A percentile compares a stretch with the other conserved stretches of the same genome.
Conservation (phyloP, 2,888 invertebrate genomes). For the Phalera bucephala region DNA sequence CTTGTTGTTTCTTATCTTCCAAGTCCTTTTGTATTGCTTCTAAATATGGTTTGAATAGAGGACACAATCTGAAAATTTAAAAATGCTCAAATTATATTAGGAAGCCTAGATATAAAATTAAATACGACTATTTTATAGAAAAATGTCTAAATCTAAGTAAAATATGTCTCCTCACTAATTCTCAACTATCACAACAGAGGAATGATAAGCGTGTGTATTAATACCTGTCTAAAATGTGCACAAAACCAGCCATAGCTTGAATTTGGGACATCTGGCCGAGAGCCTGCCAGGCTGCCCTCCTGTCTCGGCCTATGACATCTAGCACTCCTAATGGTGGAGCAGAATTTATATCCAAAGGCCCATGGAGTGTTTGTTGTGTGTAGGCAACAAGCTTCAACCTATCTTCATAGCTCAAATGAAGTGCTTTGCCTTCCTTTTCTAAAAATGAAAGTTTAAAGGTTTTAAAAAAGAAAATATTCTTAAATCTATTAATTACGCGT, state of each 20-base stretch:
- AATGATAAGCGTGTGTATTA: no score
- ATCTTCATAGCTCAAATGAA: slow-evolving; percentile 96
- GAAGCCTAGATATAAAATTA: no score
- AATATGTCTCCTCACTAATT: no score
- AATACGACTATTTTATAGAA: no score
- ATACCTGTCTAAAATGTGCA: slow-evolving; percentile 90
- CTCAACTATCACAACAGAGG: no score
- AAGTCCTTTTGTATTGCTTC: slow-evolving; percentile 95
- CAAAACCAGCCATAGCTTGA: slow-evolving; percentile 96
- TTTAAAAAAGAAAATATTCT: no score
- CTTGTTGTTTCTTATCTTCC: slow-evolving; percentile 87
- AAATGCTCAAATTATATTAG: no score
- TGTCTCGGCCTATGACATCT: slow-evolving; percentile 97
- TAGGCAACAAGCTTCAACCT: slow-evolving; percentile 95
- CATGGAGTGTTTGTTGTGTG: slow-evolving; percentile 95
- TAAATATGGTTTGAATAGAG: slow-evolving; percentile 94
- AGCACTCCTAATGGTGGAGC: slow-evolving; percentile 94
- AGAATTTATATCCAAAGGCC: slow-evolving; percentile 88
- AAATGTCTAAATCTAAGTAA: no score
- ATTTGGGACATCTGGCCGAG: slow-evolving; percentile 93
- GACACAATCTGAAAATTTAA: slow-evolving; percentile 89
- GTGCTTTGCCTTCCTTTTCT: slow-evolving; percentile 99
- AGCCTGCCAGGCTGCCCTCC: slow-evolving; percentile 96
- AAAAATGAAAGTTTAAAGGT: slow-evolving; percentile 46
- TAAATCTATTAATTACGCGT: no score